Base-by-base conservation (phyloP, 64 coral and sea anemone genomes). In the Porites lutea region DNA sequence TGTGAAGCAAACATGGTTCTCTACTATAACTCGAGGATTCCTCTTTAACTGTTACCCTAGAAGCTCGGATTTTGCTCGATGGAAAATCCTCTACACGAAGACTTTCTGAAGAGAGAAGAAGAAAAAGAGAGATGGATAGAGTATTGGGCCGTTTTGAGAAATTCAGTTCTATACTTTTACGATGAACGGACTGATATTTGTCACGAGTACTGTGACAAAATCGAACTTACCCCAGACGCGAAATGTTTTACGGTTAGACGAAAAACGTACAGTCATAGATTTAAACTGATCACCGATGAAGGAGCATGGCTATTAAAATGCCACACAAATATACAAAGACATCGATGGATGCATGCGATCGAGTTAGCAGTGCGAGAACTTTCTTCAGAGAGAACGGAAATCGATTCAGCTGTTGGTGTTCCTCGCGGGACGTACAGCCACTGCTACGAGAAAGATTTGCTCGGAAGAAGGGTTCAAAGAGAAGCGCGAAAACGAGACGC, bases 261-360 rank as follows among this genome's bases (percentile, higher is more conserved):
- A 46, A 73, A 67, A 7, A 93, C 86, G 13, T 96, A 96, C 65
- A 96, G 95, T 37, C 78, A 93, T 84, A 78, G 95, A 75, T 96
- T 96, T 74, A 87, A 82, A 58, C 45, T 96, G 37, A 71, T 82
- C 57, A 93, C 95, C 64, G 64, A 47, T 2, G 90, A 86, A 13
- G 65, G 90, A 19, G 78, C 63, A 15, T 90, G 62, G 59, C 90
- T 92, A 68, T 66, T 96, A 0, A 96, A 96, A 89, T 96, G 95
- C 57, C 90, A 93, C 14, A 93, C 95, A 5, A 96, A 96, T 47
- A 79, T 96, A 37, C 95, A 96, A 73, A 96, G 95, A 76, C 90
- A 96, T 81, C 95, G 95, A 13, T 96, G 95, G 95, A 96, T 96
- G 82, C 95, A 88, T 47, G 88, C 92, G 90, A 96, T 96, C 83